Percentiles rank a stretch among this genome's conserved stretches.
These are phyloP conservation scores for Thalassarche chlororhynchos DNA, from an alignment of 2,113 vertebrate genomes.

Conservation along the genomic window DNA sequence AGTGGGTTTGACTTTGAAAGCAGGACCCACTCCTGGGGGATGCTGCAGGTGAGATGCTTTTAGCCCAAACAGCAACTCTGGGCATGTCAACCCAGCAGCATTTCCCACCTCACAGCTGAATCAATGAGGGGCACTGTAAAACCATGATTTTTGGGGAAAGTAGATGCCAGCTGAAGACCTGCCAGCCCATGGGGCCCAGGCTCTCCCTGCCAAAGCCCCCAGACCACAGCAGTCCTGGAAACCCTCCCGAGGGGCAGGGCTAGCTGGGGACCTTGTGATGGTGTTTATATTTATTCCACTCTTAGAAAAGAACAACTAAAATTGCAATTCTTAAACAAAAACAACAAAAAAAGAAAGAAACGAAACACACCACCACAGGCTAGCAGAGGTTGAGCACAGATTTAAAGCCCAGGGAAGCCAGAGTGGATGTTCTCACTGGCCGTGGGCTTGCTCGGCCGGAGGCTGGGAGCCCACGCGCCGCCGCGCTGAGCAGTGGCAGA, in stretches of 20 bases:
- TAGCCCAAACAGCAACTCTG: neutral
- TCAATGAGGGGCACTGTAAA: neutral
- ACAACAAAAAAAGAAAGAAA: neutral
- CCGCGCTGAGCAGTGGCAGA: neutral
- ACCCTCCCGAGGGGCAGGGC: accelerated
- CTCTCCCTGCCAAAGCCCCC: neutral
- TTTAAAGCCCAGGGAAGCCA: neutral
- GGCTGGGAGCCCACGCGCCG: neutral
- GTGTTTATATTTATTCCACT: neutral
- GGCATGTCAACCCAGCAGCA: neutral
- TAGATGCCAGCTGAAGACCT: neutral
- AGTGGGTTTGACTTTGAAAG: neutral
- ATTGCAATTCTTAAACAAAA: neutral
- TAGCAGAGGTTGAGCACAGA: neutral
- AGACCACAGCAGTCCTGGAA: neutral
- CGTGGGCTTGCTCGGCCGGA: neutral
- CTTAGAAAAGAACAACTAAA: neutral
- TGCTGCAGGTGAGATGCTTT: neutral
- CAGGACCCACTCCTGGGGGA: neutral
- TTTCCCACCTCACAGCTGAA: neutral
- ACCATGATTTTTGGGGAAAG: accelerated
- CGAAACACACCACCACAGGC: neutral
- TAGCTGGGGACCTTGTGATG: accelerated
- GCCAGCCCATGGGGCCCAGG: neutral
- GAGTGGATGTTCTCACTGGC: neutral